Evolutionary conservation across 2,797 vertebrate genomes (phyloP), one percentile per base, ranked within the genome.

Genomic region (Smutsia temminckii): DNA sequence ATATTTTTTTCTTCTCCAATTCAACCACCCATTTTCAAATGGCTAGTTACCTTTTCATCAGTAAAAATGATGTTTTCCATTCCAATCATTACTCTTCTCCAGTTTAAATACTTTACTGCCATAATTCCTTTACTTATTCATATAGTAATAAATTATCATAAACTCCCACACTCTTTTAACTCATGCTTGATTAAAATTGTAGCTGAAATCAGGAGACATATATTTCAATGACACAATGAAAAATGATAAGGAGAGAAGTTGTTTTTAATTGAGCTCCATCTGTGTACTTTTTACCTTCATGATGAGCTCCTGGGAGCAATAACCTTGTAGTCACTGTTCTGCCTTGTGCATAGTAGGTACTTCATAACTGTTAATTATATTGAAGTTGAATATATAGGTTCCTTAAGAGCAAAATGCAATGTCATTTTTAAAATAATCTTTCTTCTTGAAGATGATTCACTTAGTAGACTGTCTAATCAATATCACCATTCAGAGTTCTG

Each of bases 181-280:
- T 92, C 46, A 86, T n/a, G 81, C 46, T 69, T 92, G 29, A 69
- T 94, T 75, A 95, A 86, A 93, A 83, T 32, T 86, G 46, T 71
- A 90, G 18, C 40, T 71, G 8, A 90, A 81, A 81, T 94, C 27
- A 69, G 32, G 32, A 89, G n/a, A 6, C 10, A 8, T 29, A 32
- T 64, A 69, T 89, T 86, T 90, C 27, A 93, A 57, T 68, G n/a
- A 7, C 18, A 75, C 18, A 42, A 46, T 57, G 55, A 86, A 71
- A 85, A 85, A 71, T 29, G 20, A 61, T 69, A 51, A 20, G 14
- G 49, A 89, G 88, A 92, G 18, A 77, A 63, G 6, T 85, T 88
- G n/a, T 37, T 93, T 89, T 61, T 37, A 80, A 68, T 40, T 69
- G 32, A 53, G 1, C 12, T 18, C 37, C 29, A 21, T 1, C 16